Conservation (phyloP, 2,797 vertebrate species). For the Hipposideros larvatus region DNA sequence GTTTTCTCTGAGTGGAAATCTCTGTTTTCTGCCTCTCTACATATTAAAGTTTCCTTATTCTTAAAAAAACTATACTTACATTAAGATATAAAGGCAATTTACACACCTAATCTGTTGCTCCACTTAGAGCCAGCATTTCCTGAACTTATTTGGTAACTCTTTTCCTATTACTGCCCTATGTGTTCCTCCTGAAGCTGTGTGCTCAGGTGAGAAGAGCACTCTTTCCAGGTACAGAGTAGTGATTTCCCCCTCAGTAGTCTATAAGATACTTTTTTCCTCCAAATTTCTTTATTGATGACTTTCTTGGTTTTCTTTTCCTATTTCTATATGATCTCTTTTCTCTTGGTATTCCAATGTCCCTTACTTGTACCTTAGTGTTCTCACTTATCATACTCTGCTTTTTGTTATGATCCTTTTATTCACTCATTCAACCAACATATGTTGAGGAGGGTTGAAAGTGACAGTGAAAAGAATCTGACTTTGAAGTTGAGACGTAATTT, state of each 20-base stretch:
- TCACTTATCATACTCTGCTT: background rate
- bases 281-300: background rate
- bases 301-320: background rate
- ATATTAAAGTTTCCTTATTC: background rate
- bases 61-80: background rate
- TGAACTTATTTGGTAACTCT: background rate
- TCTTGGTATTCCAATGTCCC: slow-evolving; percentile 2
- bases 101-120: background rate
- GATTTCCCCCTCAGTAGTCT: background rate
- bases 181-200: slow-evolving; percentile 13
- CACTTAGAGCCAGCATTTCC: background rate
- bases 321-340: slow-evolving; percentile 36
- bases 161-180: background rate
- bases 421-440: background rate
- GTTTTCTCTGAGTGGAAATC: background rate
- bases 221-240: background rate
- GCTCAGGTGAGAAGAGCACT: background rate
- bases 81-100: background rate
- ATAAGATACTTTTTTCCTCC: background rate
- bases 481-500: background rate
- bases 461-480: background rate
- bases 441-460: background rate
- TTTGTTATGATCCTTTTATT: slow-evolving; percentile 37
- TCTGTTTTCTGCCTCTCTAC: background rate
- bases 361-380: background rate